Conservation (phyloP, 2,113 vertebrate species). For the Dasyurus viverrinus region DNA sequence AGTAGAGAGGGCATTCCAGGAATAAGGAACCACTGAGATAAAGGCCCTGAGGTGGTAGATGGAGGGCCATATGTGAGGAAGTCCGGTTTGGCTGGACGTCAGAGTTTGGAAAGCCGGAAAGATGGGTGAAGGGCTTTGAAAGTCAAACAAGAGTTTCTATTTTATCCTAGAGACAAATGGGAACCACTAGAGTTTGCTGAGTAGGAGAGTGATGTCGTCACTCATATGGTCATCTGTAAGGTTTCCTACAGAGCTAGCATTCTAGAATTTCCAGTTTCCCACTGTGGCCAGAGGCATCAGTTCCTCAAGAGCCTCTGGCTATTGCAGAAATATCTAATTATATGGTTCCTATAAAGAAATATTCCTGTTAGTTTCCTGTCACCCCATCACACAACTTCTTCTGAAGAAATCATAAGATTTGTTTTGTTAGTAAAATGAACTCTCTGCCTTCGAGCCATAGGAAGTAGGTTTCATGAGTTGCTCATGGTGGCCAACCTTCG, state of each 20-base stretch:
- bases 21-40: background rate
- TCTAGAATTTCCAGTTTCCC: background rate
- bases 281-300: background rate
- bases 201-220: background rate
- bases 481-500: background rate
- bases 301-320: background rate
- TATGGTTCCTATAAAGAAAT: background rate
- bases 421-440: background rate
- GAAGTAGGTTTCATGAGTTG: background rate
- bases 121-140: background rate
- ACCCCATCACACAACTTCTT: constrained; percentile 1
- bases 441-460: background rate
- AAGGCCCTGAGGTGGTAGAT: background rate
- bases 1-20: background rate
- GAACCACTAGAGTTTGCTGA: background rate
- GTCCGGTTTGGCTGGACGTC: background rate
- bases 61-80: background rate
- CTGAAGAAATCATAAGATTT: background rate
- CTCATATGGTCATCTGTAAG: background rate
- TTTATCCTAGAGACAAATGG: background rate
- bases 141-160: background rate
- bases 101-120: background rate
- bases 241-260: background rate
- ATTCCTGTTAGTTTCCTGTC: background rate
- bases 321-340: background rate